Base-by-base conservation (phyloP, 1,140 invertebrate genomes). In the Drosophila hydei region DNA sequence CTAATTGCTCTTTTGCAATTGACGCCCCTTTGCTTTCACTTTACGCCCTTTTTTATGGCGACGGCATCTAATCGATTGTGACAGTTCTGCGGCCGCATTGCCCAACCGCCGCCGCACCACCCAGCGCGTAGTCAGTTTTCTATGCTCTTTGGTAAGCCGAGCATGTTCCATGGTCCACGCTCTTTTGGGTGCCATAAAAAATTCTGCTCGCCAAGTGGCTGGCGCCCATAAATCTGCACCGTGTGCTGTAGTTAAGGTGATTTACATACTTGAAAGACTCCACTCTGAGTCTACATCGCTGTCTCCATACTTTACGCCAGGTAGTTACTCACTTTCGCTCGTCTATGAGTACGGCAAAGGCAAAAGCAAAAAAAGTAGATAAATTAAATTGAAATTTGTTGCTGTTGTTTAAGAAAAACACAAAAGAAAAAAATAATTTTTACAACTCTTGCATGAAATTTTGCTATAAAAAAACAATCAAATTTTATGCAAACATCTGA, bases 321-420 rank as follows among this genome's bases (percentile, higher is more conserved):
- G 58, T 21, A 47, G 60, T 70, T 47, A 67, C 47, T 72, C 62
- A 72, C 70, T 72, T 72, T 72, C 70, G 70, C 70, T 63, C 33
- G 33, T 56, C 51, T 65, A 19, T 27, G 42, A 33, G 47, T 40
- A 50, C 47, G 51, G 55, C 12, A 40, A 12, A 4, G 8, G 36
- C 36, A 55, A 56, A 47, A 33, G 23, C n/a, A 38, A 12, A 21
- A 30, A 40, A 45, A 60, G 25, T 30, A 40, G 16, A 52, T 51
- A 65, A 51, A 51, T 72, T 67, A 72, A 67, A 72, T 72, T 65
- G 69, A 67, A 72, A 67, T 72, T 72, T 72, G 70, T 72, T 68
- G 47, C 55, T 63, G 11, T 50, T 21, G 47, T 18, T 56, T 54
- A 56, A 56, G 19, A 45, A 62, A 68, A 36, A 43, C 52, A 25